Conservation (phyloP, 1,140 invertebrate species). For the Calephelis virginiensis region DNA sequence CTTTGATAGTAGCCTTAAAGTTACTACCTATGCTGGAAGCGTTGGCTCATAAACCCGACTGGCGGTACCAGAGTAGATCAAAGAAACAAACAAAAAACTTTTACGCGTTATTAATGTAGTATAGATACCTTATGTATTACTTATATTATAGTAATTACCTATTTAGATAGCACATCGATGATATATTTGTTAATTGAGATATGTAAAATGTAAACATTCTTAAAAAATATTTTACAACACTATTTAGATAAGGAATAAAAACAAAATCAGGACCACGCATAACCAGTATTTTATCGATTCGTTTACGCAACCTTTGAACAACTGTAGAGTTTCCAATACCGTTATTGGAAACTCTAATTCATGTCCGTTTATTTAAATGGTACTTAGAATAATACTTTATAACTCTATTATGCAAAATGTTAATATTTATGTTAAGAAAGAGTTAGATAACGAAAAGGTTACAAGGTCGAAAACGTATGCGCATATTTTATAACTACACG, state of each 20-base stretch:
- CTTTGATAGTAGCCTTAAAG: no score
- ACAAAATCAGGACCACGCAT: not conserved
- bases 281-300: not conserved
- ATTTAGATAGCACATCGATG: no score
- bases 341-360: not conserved
- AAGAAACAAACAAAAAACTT: no score
- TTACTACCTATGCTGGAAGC: no score
- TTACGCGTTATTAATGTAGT: no score
- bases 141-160: no score
- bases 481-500: constrained; percentile 15
- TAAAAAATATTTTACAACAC: not conserved
- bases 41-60: no score
- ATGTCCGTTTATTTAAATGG: not conserved
- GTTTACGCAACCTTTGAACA: not conserved
- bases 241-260: not conserved
- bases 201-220: not conserved
- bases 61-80: no score
- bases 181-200: no score
- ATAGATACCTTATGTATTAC: no score
- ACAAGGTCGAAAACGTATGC: constrained; percentile 7
- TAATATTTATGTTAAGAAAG: constrained; percentile 13
- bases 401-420: constrained; percentile 7
- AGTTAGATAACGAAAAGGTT: constrained; percentile 2
- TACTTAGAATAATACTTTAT: constrained; percentile 4
- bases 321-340: no score